Evolutionary conservation across 1,140 invertebrate genomes (phyloP), one percentile per base, ranked within the genome.

Genomic region (Pachyrhynchus sulphureomaculatus): DNA sequence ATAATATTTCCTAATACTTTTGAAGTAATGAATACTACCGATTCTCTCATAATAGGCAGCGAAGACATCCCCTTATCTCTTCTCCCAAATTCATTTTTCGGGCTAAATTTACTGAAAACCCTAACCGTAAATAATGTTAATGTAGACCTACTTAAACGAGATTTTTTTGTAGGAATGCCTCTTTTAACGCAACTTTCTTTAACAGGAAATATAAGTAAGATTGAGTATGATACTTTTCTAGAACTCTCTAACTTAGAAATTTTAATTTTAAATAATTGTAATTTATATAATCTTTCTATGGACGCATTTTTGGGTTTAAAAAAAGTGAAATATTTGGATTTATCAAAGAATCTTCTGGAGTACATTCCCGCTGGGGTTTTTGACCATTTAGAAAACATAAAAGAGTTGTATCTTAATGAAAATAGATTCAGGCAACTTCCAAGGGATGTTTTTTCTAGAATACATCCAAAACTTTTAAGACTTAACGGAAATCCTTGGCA

Each of bases 401-500:
- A 78, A 64, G 84, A 88, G 71, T 74, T 89, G 20, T 79, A 81
- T 57, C 68, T 89, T 13, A 80, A 83, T 48, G 76, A 81, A 36
- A 89, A 89, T 73, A 76, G 80, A 58, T 69, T 89, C 12, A 79
- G 68, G 10, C 76, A 79, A 12, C 55, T 89, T 44, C 82, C 86
- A 6, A 63, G 64, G 23, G 79, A 79, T 36, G 79, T 89, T 57
- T 87, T 88, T 55, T 72, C 73, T 44, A 78, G 71, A 54, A 72
- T 83, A 42, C 76, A 78, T 0, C 67, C 80, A 59, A 81, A 81
- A 75, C 71, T 86, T 33, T 79, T 83, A 2, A 76, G 84, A 48
- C 68, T 86, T 36, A 83, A 85, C 64, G 77, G 79, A 6, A 89
- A 89, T 77, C 86, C 85, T 8, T 88, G 86, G 87, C 80, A 88